A percentile compares a stretch with the other conserved stretches of the same genome.
Conservation (phyloP, 2,797 vertebrate genomes). For the Micropoecilia bifurca region DNA sequence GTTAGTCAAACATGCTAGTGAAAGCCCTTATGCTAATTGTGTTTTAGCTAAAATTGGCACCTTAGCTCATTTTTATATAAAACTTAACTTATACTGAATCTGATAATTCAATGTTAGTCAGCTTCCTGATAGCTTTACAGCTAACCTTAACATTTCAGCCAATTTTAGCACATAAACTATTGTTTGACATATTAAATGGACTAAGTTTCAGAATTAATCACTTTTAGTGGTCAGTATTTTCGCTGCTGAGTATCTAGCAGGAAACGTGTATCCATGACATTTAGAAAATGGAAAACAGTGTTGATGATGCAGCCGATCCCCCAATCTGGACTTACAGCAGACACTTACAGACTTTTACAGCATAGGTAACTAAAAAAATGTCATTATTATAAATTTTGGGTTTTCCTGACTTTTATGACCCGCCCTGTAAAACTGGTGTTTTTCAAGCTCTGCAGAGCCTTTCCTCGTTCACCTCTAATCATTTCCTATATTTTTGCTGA, state of each 20-base stretch:
- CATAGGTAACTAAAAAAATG: background rate
- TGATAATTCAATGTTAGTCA: background rate
- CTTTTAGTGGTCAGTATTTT: background rate
- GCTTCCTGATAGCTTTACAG: background rate
- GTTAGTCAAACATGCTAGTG: background rate
- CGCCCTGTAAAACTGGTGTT: background rate
- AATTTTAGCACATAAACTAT: background rate
- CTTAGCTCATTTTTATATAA: background rate
- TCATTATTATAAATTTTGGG: background rate
- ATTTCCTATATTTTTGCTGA: constrained; percentile 21
- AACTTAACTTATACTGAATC: background rate
- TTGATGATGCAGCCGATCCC: background rate
- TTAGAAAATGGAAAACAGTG: background rate
- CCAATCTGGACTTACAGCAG: too few species aligned
- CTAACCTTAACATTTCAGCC: background rate
- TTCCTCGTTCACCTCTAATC: constrained; percentile 9
- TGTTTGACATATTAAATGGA: too few species aligned
- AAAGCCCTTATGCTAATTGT: background rate
- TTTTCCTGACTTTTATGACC: background rate
- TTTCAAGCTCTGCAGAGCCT: constrained; percentile 1
- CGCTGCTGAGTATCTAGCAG: background rate
- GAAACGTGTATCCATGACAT: background rate
- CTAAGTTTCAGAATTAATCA: background rate
- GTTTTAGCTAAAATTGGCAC: background rate
- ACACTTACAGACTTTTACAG: background rate